A percentile compares a stretch with the other conserved stretches of the same genome.
Conservation (phyloP, 2,888 invertebrate genomes). For the Limnephilus rhombicus region DNA sequence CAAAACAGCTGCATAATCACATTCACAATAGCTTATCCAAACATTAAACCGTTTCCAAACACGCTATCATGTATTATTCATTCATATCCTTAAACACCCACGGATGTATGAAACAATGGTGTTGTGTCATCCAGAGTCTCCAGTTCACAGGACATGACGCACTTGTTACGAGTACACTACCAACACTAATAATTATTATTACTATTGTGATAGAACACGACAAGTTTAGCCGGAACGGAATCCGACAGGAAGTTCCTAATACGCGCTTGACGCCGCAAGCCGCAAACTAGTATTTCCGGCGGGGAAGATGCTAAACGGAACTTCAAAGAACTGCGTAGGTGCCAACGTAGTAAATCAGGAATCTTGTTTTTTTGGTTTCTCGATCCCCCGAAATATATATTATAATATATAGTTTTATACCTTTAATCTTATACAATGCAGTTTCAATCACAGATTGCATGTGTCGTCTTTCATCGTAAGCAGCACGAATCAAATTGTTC, state of each 20-base stretch:
- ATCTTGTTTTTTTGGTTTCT: neutral
- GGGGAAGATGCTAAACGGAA: slow-evolving; percentile 13
- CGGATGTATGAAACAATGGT: slow-evolving; percentile 31
- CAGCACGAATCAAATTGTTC: too few relatives aligned
- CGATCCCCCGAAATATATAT: neutral
- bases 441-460: too few relatives aligned
- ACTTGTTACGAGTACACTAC: slow-evolving; percentile 31
- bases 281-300: slow-evolving; percentile 24
- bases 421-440: too few relatives aligned
- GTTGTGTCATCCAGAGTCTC: neutral
- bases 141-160: slow-evolving; percentile 35
- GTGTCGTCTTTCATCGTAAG: too few relatives aligned
- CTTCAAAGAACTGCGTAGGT: slow-evolving; percentile 16
- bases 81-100: slow-evolving; percentile 33
- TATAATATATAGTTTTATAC: too few relatives aligned
- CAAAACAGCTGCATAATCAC: neutral
- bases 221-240: slow-evolving; percentile 34
- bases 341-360: neutral
- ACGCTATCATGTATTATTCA: neutral
- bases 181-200: slow-evolving; percentile 18
- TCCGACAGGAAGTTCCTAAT: slow-evolving; percentile 46
- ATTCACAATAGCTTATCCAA: neutral
- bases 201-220: neutral
- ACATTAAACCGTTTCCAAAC: neutral
- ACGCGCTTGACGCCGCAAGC: slow-evolving; percentile 16